A percentile compares a stretch with the other conserved stretches of the same genome.
Evolutionary conservation across 2,888 invertebrate species (phyloP).

Genomic region (Aleiodes leptofemur): DNA sequence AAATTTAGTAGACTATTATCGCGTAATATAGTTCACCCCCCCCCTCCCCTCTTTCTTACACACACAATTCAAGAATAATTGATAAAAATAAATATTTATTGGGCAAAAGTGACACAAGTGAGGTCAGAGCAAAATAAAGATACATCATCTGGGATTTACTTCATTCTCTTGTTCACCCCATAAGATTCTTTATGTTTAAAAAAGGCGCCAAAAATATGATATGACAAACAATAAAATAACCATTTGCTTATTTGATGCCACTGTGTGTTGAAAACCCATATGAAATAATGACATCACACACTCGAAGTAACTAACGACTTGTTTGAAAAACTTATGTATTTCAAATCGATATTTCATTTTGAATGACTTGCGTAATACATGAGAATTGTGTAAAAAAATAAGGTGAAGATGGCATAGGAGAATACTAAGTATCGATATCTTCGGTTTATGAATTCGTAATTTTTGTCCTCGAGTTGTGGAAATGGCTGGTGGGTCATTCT

Average conservation of each 20-base stretch:
- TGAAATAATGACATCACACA: constrained; percentile 24
- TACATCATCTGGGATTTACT: too few species aligned
- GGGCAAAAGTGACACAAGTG: background rate
- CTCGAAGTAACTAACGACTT: background rate
- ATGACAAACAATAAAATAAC: constrained; percentile 9
- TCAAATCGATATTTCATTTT: constrained; percentile 32
- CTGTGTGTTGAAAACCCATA: background rate
- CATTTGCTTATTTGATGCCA: background rate
- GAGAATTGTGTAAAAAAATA: constrained; percentile 4
- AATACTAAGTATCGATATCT: constrained; percentile 50
- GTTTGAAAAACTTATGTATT: constrained; percentile 10
- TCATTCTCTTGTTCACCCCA: background rate
- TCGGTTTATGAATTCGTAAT: constrained; percentile 51
- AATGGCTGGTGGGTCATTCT: background rate
- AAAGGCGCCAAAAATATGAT: background rate
- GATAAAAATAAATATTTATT: constrained; percentile 10
- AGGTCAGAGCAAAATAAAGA: background rate
- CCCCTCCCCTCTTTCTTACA: too few species aligned
- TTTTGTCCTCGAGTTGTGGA: constrained; percentile 48
- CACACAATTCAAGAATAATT: constrained; percentile 8
- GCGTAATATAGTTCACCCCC: background rate
- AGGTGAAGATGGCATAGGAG: constrained; percentile 47
- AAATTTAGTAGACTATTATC: too few species aligned
- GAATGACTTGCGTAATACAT: constrained; percentile 40
- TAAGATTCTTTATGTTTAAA: background rate